Evolutionary conservation across 2,113 vertebrate genomes (phyloP).

Genomic region (Oophaga pumilio): DNA sequence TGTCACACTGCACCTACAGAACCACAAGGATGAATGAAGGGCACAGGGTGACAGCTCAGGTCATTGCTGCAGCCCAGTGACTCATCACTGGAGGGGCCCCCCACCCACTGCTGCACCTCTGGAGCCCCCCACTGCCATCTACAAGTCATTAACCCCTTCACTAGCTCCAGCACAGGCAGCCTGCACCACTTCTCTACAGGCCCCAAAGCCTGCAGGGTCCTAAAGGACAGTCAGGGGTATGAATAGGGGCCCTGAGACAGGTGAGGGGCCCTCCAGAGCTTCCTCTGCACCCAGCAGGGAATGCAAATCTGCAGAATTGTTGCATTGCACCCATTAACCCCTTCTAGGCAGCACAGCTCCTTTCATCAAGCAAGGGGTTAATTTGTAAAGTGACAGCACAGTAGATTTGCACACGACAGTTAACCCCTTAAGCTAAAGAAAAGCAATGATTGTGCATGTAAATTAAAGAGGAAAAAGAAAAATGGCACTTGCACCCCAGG

Average conservation of each 20-base stretch:
- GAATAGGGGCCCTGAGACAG: too few species aligned
- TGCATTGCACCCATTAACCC: too few species aligned
- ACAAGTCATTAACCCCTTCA: neutral
- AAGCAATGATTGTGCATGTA: neutral
- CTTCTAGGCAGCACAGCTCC: too few species aligned
- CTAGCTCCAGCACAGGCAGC: neutral
- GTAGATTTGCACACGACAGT: neutral
- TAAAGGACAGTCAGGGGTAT: too few species aligned
- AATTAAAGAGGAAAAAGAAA: neutral
- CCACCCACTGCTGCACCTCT: neutral
- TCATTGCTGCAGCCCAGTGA: neutral
- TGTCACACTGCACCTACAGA: conserved; percentile 65
- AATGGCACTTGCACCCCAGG: too few species aligned
- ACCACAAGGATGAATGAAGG: conserved; percentile 70
- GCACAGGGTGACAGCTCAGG: neutral
- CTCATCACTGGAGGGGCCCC: neutral
- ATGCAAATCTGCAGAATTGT: too few species aligned
- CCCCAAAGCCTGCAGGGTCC: too few species aligned
- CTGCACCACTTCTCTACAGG: too few species aligned
- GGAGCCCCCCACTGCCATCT: neutral
- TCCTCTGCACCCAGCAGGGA: too few species aligned
- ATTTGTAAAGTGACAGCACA: neutral
- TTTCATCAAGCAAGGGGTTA: neutral
- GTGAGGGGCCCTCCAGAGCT: too few species aligned
- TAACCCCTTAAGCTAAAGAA: neutral